A percentile compares a stretch with the other conserved stretches of the same genome.
Evolutionary conservation across 2,797 vertebrate species (phyloP).

Genomic region (Falco columbarius): DNA sequence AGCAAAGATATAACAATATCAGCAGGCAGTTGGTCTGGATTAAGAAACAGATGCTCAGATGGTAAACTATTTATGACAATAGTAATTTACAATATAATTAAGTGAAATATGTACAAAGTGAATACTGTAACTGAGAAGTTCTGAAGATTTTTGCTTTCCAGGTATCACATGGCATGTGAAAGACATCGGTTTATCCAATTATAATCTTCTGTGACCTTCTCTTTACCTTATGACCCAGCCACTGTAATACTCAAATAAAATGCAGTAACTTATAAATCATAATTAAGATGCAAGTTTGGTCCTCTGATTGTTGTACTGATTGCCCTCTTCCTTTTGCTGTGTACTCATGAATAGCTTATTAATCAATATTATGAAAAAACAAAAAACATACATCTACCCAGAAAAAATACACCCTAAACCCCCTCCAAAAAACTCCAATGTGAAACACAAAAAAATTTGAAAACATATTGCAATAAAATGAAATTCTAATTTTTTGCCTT

Average conservation of each 20-base stretch:
- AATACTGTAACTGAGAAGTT: background rate
- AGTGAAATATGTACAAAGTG: background rate
- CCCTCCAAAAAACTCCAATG: background rate
- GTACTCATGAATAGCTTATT: background rate
- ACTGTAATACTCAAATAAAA: background rate
- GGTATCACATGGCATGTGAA: background rate
- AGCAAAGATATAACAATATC: background rate
- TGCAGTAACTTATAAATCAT: background rate
- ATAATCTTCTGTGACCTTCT: background rate
- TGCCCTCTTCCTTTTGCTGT: background rate
- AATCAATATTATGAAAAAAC: background rate
- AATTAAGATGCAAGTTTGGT: background rate
- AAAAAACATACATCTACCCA: background rate
- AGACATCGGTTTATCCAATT: background rate
- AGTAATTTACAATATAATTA: background rate
- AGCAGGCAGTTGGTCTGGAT: background rate
- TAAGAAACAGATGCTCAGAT: background rate
- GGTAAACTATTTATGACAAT: background rate
- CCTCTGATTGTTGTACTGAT: background rate
- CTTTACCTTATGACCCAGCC: background rate
- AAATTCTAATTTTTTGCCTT: background rate
- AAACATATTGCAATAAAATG: background rate
- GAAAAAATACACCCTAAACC: rapidly evolving
- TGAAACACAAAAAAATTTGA: background rate
- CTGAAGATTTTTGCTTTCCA: background rate